Conservation (phyloP, 2,888 invertebrate genomes). For the Gymnosoma rotundatum region DNA sequence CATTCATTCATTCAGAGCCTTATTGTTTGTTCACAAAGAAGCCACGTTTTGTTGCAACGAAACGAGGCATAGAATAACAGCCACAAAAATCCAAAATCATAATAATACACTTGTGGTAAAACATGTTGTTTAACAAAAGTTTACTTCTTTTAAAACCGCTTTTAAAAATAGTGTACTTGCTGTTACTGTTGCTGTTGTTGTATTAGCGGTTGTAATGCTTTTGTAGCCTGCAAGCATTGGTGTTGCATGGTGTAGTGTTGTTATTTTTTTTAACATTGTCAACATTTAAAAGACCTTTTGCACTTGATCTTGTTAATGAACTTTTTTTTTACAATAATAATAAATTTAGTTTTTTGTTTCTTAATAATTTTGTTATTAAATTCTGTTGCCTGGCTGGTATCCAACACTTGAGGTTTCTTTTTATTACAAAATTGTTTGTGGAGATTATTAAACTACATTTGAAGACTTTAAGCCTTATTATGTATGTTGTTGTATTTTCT, state of each 20-base stretch:
- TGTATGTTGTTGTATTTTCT: conserved; percentile 23
- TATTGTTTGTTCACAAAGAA: conserved; percentile 53
- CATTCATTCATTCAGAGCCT: conserved; percentile 20
- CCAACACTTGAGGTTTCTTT: conserved; percentile 35
- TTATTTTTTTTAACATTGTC: conserved; percentile 49
- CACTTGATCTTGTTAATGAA: conserved; percentile 73
- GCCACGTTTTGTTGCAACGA: conserved; percentile 45
- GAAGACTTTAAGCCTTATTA: conserved; percentile 33
- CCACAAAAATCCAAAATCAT: conserved; percentile 44
- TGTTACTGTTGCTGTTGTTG: conserved; percentile 18
- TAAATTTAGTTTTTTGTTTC: conserved; percentile 32
- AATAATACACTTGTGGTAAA: conserved; percentile 64
- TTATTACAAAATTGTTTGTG: conserved; percentile 30
- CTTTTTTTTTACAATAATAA: conserved; percentile 53
- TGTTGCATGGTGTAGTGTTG: conserved; percentile 26
- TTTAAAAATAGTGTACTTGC: conserved; percentile 4
- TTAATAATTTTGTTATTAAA: conserved; percentile 23
- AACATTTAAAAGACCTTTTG: conserved; percentile 67
- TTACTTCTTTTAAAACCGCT: conserved; percentile 25
- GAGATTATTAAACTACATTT: conserved; percentile 29
- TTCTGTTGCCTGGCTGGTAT: conserved; percentile 32
- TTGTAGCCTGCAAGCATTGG: conserved; percentile 32
- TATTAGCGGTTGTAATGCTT: conserved; percentile 3
- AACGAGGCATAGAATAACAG: conserved; percentile 21
- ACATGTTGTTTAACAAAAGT: conserved; percentile 59